Evolutionary conservation across 1,140 invertebrate genomes (phyloP).

Genomic region (Drosophila arizonae): DNA sequence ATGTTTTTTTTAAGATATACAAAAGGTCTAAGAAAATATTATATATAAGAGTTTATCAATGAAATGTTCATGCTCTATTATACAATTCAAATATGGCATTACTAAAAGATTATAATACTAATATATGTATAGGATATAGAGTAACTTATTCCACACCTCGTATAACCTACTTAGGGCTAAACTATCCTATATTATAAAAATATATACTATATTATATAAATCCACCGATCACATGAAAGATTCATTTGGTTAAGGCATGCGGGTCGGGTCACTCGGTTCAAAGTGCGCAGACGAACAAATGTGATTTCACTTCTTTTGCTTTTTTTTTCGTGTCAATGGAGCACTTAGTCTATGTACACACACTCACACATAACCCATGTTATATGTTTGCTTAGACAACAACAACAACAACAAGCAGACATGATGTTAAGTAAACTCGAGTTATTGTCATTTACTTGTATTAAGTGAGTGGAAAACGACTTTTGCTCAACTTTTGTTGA

Average conservation of each 20-base stretch:
- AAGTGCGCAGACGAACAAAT: slow-evolving; percentile 44
- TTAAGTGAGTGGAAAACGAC: slow-evolving; percentile 76
- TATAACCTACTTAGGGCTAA: too few relatives aligned
- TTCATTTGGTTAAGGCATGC: too few relatives aligned
- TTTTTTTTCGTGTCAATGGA: slow-evolving; percentile 15
- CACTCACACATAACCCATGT: slow-evolving; percentile 6
- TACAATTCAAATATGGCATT: too few relatives aligned
- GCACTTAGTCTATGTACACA: slow-evolving; percentile 48
- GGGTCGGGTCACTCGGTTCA: slow-evolving; percentile 50
- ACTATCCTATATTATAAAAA: too few relatives aligned
- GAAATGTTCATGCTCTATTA: too few relatives aligned
- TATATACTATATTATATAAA: too few relatives aligned
- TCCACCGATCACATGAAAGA: not conserved
- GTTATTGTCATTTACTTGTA: slow-evolving; percentile 69
- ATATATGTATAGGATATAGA: too few relatives aligned
- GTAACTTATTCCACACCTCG: too few relatives aligned
- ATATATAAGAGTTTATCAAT: too few relatives aligned
- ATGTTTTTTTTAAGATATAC: too few relatives aligned
- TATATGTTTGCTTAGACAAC: slow-evolving; percentile 46
- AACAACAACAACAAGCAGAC: slow-evolving; percentile 34
- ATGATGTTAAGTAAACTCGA: slow-evolving; percentile 65
- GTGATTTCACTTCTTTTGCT: slow-evolving; percentile 63
- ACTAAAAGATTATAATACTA: too few relatives aligned
- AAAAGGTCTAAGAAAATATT: too few relatives aligned
- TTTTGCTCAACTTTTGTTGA: slow-evolving; percentile 43